Base-by-base conservation (phyloP, 2,113 vertebrate species). In the Plotosus lineatus region DNA sequence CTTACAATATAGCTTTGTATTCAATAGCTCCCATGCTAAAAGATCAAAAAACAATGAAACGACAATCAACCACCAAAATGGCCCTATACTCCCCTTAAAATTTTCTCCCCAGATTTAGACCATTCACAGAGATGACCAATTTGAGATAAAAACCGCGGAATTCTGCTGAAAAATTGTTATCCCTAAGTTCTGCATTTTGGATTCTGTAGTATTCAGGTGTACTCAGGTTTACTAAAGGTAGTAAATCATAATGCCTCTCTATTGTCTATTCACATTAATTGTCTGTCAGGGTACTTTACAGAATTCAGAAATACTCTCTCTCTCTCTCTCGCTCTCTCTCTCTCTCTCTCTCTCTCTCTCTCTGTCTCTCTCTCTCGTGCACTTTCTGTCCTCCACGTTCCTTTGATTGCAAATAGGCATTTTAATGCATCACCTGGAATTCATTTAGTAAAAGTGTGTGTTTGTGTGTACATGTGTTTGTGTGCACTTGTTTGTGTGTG, bases 371-470 rank as follows among this genome's bases (percentile, higher is more conserved):
- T 48, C 60, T 68, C 44, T 78, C 33, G 26, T 17, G 26, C 69
- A n/a, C 17, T 15, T 42, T 15, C 10, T 17, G 11, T 12, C 73
- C 31, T 36, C 21, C 19, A 40, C 14, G 33, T 3, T 26, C 42
- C 73, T 58, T 40, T 76, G 31, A 55, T 74, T 36, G 33, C 38
- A 66, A 9, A 50, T 38, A 76, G 40, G 38, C 74, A 76, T 60
- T n/a, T n/a, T 76, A 60, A 42, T 60, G 55, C 38, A 60, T n/a
- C 53, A 76, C 36, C 74, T 58, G 73, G 53, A 75, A 26, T 56
- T 75, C 23, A 72, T 72, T 72, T 72, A 50, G 40, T 2, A 69
- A 69, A 69, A 56, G 65, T 56, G 28, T 65, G 38, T 77, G 75
- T 56, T 15, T 28, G 36, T 60, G 74, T 76, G 31, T 36, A 46